Evolutionary conservation across 2,113 vertebrate genomes (phyloP).

Genomic region (Cyanoderma ruficeps): DNA sequence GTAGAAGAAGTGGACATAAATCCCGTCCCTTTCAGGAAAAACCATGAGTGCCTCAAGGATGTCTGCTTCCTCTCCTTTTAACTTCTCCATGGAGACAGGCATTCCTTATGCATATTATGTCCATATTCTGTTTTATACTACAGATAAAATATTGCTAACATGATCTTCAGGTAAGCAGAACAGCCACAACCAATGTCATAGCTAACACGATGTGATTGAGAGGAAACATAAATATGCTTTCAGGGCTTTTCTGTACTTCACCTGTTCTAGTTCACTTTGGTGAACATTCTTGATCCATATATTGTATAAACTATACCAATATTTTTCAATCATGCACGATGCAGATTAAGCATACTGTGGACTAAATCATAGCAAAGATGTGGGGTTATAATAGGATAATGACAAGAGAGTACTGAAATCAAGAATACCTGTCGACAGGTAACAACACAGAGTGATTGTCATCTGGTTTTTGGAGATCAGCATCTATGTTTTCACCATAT

Average conservation of each 20-base stretch:
- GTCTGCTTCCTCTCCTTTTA: background rate
- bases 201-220: background rate
- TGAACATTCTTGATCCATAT: background rate
- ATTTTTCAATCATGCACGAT: background rate
- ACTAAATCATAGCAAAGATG: background rate
- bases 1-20: background rate
- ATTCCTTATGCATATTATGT: background rate
- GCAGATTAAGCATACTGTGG: background rate
- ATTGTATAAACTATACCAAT: background rate
- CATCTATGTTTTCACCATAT: background rate
- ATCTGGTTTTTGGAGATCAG: background rate
- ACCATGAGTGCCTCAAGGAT: background rate
- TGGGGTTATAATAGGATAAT: background rate
- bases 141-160: background rate
- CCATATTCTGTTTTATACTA: background rate
- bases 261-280: background rate
- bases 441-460: background rate
- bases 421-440: background rate
- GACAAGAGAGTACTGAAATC: background rate
- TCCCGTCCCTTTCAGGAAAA: background rate
- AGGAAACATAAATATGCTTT: background rate
- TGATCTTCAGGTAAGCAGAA: background rate
- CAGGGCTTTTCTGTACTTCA: background rate
- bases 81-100: background rate
- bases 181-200: background rate